A percentile compares a stretch with the other conserved stretches of the same genome.
phyloP scores from a whole-genome alignment of 2,888 invertebrate species.

The Hecatera dysodea region DNA sequence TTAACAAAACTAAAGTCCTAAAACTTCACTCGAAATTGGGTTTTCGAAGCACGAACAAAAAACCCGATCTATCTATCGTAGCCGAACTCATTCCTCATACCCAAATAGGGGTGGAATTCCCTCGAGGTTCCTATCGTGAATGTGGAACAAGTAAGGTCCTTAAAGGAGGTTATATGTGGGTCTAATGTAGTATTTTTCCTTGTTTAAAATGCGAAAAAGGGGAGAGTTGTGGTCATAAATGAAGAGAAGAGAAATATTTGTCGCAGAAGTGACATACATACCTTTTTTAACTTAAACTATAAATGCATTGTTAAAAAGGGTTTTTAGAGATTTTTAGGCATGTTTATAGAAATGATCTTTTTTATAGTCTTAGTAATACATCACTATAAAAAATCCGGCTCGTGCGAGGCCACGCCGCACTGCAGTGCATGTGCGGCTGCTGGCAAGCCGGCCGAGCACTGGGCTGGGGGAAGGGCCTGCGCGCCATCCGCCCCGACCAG shows the following conservation, averaged over 20 bases:
- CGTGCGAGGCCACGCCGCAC: too few relatives aligned
- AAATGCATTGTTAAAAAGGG: too few relatives aligned
- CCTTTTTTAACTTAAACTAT: too few relatives aligned
- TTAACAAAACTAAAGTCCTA: background rate
- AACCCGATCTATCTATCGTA: conserved; percentile 27
- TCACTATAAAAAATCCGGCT: too few relatives aligned
- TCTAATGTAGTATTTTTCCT: conserved; percentile 21
- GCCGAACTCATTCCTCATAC: conserved; percentile 43
- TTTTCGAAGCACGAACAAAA: conserved; percentile 23
- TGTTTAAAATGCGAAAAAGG: conserved; percentile 18
- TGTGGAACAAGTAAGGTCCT: conserved; percentile 28
- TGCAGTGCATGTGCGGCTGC: too few relatives aligned
- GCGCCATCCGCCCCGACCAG: too few relatives aligned
- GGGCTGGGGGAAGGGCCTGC: too few relatives aligned
- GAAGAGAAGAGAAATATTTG: background rate
- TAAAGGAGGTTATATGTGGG: background rate
- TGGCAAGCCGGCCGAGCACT: too few relatives aligned
- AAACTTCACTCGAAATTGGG: conserved; percentile 7
- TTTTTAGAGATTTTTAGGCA: too few relatives aligned
- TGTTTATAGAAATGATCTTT: too few relatives aligned
- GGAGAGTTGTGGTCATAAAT: background rate
- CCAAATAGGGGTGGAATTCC: conserved; percentile 44
- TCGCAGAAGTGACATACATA: too few relatives aligned
- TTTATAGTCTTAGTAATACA: too few relatives aligned
- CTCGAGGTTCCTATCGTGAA: conserved; percentile 37